Evolutionary conservation across 2,888 invertebrate genomes (phyloP).

Genomic region (Aphelenchoides bicaudatus): DNA sequence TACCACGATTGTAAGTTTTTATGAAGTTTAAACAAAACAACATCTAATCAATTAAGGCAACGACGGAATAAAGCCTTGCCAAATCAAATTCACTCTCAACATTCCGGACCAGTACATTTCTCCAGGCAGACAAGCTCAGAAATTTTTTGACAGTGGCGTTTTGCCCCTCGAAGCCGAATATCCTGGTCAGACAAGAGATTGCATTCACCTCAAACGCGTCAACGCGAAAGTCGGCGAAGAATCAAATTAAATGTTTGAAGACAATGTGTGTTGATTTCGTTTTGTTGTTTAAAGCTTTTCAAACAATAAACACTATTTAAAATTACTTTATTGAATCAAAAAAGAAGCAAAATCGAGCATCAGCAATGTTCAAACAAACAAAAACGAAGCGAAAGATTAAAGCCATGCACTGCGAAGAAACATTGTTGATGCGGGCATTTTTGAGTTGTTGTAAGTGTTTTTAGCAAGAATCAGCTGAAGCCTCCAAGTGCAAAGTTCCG

Average conservation of each 20-base stretch:
- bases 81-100: constrained; percentile 51
- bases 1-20: constrained; percentile 15
- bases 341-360: no score
- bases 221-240: no score
- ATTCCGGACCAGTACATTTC: constrained; percentile 48
- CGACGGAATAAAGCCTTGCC: constrained; percentile 49
- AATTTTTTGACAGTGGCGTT: constrained; percentile 47
- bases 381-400: no score
- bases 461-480: constrained; percentile 8
- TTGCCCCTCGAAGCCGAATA: constrained; percentile 46
- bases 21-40: constrained; percentile 2
- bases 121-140: constrained; percentile 37
- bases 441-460: no score
- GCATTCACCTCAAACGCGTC: constrained; percentile 35
- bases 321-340: no score
- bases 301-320: no score
- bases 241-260: no score
- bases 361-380: no score
- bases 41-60: constrained; percentile 28
- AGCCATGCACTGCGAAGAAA: no score
- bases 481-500: constrained; percentile 2
- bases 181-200: constrained; percentile 49
- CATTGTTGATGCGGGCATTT: no score
- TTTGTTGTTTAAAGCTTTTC: no score
- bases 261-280: no score